These are phyloP conservation scores for Dolichallabes microphthalmus DNA, from an alignment of 2,113 vertebrate genomes.

Conservation along the genomic window DNA sequence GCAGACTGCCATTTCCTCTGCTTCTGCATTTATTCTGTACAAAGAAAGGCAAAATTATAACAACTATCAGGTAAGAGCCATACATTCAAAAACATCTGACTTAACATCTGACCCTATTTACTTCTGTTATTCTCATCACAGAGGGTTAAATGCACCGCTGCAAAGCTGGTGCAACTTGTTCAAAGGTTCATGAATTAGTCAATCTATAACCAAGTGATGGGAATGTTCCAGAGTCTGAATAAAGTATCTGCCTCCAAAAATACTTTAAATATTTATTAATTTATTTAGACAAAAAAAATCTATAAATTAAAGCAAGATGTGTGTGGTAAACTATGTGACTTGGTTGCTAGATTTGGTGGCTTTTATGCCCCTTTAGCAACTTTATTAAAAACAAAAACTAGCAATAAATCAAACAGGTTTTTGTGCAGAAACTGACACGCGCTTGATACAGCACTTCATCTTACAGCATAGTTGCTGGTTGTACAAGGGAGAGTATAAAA, in stretches of 20 bases:
- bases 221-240: not conserved
- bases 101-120: not conserved
- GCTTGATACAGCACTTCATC: not conserved
- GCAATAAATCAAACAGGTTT: not conserved
- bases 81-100: not conserved
- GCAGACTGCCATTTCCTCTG: constrained; percentile 58
- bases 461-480: not conserved
- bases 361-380: not conserved
- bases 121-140: not conserved
- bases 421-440: not conserved
- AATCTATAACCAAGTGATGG: constrained; percentile 14
- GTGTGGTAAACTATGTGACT: not conserved
- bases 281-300: not conserved
- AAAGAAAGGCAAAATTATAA: constrained; percentile 54
- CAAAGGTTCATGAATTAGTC: constrained; percentile 16
- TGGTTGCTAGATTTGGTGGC: not conserved
- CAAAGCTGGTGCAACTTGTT: not conserved
- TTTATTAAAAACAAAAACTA: not conserved
- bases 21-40: constrained; percentile 59
- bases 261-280: not conserved
- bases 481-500: not conserved
- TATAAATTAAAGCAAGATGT: not conserved
- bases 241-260: not conserved
- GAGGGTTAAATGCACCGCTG: not conserved
- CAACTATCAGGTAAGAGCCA: constrained; percentile 63